Conservation (phyloP, 2,888 invertebrate genomes). For the Rhamnusium bicolor region DNA sequence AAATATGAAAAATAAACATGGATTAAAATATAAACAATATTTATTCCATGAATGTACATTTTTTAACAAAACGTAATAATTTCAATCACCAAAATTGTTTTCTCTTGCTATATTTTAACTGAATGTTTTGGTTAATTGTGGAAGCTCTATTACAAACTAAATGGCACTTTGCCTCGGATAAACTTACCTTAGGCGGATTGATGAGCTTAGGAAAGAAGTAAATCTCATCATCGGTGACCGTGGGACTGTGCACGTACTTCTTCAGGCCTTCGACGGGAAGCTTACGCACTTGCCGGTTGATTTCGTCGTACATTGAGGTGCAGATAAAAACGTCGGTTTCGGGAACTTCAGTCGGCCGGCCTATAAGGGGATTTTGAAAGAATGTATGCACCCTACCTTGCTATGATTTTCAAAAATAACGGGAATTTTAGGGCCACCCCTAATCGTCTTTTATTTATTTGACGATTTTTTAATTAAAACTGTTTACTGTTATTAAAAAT, state of each 20-base stretch:
- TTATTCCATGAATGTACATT: conserved; percentile 48
- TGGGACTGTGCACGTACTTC: conserved; percentile 85
- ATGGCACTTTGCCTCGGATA: background rate
- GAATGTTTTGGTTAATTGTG: background rate
- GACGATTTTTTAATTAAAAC: no score
- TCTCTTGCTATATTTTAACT: background rate
- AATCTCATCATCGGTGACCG: conserved; percentile 94
- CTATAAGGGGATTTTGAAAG: conserved; percentile 69
- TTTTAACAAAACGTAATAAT: conserved; percentile 23
- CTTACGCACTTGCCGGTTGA: conserved; percentile 84
- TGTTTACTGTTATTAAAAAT: no score
- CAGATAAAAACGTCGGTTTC: conserved; percentile 95
- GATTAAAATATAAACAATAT: conserved; percentile 19
- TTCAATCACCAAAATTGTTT: background rate
- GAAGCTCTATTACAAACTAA: background rate
- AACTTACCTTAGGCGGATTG: conserved; percentile 76
- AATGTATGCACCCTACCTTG: no score
- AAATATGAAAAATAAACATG: background rate
- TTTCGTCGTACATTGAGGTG: conserved; percentile 92
- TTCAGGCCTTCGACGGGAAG: conserved; percentile 81
- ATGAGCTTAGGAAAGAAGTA: conserved; percentile 84
- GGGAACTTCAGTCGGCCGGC: conserved; percentile 93
- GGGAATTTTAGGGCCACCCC: no score
- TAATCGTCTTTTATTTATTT: no score
- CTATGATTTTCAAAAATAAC: no score